Base-by-base conservation (phyloP, 1,140 invertebrate species). In the Eufriesea mexicana region DNA sequence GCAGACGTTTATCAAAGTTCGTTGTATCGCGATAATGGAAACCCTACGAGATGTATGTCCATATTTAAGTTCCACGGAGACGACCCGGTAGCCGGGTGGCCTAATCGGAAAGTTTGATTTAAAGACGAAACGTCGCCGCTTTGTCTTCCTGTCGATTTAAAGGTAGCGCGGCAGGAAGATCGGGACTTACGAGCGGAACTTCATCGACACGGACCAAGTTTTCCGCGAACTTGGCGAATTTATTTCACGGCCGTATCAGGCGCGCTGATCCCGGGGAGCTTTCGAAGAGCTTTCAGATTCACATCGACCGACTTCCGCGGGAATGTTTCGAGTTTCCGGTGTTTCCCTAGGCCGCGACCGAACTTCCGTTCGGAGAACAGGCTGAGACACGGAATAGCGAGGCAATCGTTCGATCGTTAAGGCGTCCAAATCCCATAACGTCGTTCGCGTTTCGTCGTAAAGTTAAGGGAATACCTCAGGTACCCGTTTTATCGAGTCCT, bases 161-260 rank as follows among this genome's bases (percentile, higher is more conserved):
- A 20, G 42, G 47, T 35, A 28, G 35, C 47, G 62, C 62, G 7
- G 18, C 47, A 6, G 47, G 8, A 45, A 49, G 61, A 74, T 66
- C 70, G 61, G 45, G 64, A 67, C 45, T 55, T n/a, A 54, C 68
- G 23, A 2, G 62, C 20, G 8, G 42, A 76, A 82, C 42, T 76
- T 76, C 62, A 83, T 83, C 75, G 55, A 25, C 59, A 35, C 57
- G n/a, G 59, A 25, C 51, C 47, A 67, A 67, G 23, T 66, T 79
- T 79, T n/a, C 57, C 68, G 28, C 76, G 61, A 84, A 84, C 51
- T 84, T 79, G 49, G 68, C 82, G 59, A 84, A 79, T 84, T 84
- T 84, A 84, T 84, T 84, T 84, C 76, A 79, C 77, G 76, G 68
- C 75, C 75, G 68, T 79, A 84, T 84, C 82, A 64, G 73, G 42